Conservation (phyloP, 2,113 vertebrate species). For the Lampris incognitus region DNA sequence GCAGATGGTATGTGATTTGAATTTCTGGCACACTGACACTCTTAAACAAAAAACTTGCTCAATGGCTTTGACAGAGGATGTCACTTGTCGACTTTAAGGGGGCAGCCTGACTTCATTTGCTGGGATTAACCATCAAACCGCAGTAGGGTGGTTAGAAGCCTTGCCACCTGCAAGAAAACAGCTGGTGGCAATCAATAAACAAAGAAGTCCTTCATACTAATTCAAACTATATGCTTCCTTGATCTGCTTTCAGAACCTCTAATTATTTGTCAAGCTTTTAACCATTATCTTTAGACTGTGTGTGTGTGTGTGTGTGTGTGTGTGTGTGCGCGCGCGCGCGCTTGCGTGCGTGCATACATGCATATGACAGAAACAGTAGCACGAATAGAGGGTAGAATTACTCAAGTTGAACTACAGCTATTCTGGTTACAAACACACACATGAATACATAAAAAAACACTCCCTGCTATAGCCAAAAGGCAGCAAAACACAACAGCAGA, state of each 20-base stretch:
- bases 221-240: too few species aligned
- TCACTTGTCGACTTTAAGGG: too few species aligned
- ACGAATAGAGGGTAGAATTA: background rate
- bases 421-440: constrained; percentile 13
- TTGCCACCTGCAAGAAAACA: background rate
- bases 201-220: too few species aligned
- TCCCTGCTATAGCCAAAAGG: background rate
- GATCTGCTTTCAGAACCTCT: background rate
- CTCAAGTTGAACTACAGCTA: constrained; percentile 30
- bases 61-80: too few species aligned
- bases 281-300: background rate
- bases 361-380: background rate
- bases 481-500: constrained; percentile 11
- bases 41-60: too few species aligned
- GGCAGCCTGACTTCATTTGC: background rate
- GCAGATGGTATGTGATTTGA: too few species aligned
- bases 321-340: background rate
- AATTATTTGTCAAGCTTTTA: background rate
- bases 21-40: too few species aligned
- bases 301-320: constrained; percentile 2
- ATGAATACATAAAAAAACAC: constrained; percentile 9
- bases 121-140: background rate
- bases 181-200: too few species aligned
- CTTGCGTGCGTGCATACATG: background rate
- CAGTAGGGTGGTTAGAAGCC: background rate